A percentile compares a stretch with the other conserved stretches of the same genome.
Evolutionary conservation across 2,888 invertebrate species (phyloP).

Genomic region (Rhagonycha fulva): DNA sequence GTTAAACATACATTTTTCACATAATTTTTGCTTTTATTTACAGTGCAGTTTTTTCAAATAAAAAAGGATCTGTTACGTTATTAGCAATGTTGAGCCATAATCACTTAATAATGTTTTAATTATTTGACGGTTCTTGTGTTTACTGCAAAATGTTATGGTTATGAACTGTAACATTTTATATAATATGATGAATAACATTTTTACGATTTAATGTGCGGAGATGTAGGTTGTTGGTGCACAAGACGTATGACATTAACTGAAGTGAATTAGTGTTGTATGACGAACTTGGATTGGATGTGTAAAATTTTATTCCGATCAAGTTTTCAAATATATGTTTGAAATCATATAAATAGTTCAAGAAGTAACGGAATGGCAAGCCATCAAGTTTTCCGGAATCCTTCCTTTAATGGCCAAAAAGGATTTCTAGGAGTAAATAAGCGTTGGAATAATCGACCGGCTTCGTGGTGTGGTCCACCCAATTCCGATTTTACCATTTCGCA

Average conservation of each 20-base stretch:
- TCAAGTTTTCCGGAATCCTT: slow-evolving; percentile 26
- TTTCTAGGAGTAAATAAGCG: slow-evolving; percentile 46
- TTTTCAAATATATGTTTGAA: background rate
- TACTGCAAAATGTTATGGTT: background rate
- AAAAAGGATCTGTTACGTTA: background rate
- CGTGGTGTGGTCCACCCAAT: slow-evolving; percentile 46
- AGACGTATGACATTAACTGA: background rate
- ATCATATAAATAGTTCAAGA: slow-evolving; percentile 2
- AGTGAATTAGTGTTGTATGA: background rate
- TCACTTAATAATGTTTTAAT: background rate
- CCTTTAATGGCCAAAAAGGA: slow-evolving; percentile 34
- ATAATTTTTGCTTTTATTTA: background rate
- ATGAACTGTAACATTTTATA: background rate
- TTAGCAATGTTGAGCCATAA: background rate
- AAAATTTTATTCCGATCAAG: background rate
- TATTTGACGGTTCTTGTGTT: background rate
- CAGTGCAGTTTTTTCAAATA: background rate
- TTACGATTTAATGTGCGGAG: background rate
- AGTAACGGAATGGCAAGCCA: slow-evolving; percentile 16
- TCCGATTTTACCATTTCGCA: background rate
- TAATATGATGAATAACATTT: background rate
- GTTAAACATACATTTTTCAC: background rate
- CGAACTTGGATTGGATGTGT: background rate
- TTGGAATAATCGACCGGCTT: slow-evolving; percentile 47
- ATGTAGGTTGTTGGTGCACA: background rate